phyloP scores from a whole-genome alignment of 2,888 invertebrate species.

The Protonemura montana region DNA sequence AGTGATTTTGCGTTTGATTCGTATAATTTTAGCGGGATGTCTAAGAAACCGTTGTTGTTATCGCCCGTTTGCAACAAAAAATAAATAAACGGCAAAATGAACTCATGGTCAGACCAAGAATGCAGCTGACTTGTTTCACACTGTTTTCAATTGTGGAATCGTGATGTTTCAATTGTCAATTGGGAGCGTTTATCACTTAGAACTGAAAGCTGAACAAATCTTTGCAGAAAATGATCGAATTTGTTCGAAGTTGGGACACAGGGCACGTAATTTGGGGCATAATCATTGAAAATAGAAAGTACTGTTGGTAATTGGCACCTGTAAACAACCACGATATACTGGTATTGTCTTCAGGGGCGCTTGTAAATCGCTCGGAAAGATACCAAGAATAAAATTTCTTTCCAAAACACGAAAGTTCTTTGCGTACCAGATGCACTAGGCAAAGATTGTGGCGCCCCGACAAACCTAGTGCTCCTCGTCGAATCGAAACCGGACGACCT shows the following conservation, averaged over 20 bases:
- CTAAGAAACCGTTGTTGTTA: background rate
- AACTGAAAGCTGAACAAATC: background rate
- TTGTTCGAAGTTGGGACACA: background rate
- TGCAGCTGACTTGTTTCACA: background rate
- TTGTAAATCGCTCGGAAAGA: background rate
- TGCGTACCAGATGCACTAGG: background rate
- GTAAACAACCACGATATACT: background rate
- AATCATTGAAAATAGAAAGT: slow-evolving; percentile 4
- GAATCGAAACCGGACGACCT: background rate
- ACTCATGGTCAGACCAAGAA: background rate
- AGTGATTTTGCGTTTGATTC: background rate
- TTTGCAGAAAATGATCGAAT: background rate
- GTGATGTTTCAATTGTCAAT: background rate
- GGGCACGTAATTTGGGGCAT: background rate
- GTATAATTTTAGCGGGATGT: background rate
- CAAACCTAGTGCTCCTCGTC: background rate
- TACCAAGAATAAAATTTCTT: background rate
- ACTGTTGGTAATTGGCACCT: background rate
- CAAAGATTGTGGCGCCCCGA: background rate
- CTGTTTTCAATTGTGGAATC: background rate
- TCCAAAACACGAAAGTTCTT: no score
- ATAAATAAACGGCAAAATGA: background rate
- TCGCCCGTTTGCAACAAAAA: background rate
- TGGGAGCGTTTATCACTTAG: background rate
- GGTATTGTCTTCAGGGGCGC: background rate